Evolutionary conservation across 2,113 vertebrate species (phyloP), one percentile per base, ranked within the genome.

Genomic region (Lepidothrix coronata): DNA sequence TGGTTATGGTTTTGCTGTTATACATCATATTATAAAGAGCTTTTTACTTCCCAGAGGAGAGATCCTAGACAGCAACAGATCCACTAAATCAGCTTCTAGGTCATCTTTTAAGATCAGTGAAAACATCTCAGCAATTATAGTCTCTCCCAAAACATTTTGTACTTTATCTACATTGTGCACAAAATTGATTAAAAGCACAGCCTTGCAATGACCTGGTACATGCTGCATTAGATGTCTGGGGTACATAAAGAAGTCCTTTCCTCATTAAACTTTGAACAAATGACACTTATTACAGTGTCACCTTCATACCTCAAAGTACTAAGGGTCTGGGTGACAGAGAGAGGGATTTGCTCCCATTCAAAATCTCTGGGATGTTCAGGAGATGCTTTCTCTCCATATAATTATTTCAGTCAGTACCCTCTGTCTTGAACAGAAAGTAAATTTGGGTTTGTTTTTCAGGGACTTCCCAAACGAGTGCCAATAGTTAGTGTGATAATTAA

Each of bases 221-320:
- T 35, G 37, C 65, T 6, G 8, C 67, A 55, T 44, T 80, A 77
- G 67, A 28, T 75, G 24, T 62, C 37, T 67, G 2, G 5, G 44
- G 61, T 48, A 44, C 65, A 77, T 35, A 59, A 7, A 71, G n/a
- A 85, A 71, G 49, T 59, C 48, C 28, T 77, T 46, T 88, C 37
- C 55, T 87, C 48, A 12, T 81, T 59, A 84, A 86, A 57, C 41
- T 68, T 39, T 8, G 46, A 89, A 39, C 3, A 6, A 91, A 46
- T 0, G 0, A 41, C 70, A 37, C 24, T 52, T 9, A 6, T 51
- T 65, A n/a, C 10, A 16, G 37, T 31, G 54, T 75, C 0, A 0
- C 54, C 54, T 78, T 87, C 68, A 7, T 63, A 72, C 14, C 16
- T 73, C 55, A 41, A 20, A 25, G n/a, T 65, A 46, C 19, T 17